Evolutionary conservation across 1,140 invertebrate genomes (phyloP).

Genomic region (Ylistrum balloti): DNA sequence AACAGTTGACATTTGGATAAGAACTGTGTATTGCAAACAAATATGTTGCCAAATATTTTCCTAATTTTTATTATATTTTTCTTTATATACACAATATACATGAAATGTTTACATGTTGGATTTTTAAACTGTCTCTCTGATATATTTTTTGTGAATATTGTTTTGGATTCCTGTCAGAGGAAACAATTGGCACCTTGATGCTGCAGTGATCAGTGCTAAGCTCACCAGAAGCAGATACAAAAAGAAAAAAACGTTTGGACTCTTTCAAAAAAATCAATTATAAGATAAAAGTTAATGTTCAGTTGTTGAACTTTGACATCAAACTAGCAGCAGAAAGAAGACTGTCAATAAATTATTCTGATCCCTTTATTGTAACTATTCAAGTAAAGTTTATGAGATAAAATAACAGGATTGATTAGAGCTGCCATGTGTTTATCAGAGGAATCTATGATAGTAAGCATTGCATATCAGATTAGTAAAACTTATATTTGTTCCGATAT

Average conservation of each 20-base stretch:
- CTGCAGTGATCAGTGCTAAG: background rate
- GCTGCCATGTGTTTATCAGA: constrained; percentile 9
- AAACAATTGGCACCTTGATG: constrained; percentile 38
- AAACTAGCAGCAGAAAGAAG: background rate
- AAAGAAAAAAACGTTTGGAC: background rate
- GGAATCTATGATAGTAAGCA: background rate
- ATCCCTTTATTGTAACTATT: background rate
- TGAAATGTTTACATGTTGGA: constrained; percentile 39
- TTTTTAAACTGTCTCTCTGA: constrained; percentile 37
- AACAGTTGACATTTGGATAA: background rate
- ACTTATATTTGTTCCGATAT: background rate
- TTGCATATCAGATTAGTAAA: background rate
- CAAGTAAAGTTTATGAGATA: background rate
- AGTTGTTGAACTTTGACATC: background rate
- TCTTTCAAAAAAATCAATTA: background rate
- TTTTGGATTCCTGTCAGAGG: constrained; percentile 13
- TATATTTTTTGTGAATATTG: constrained; percentile 30
- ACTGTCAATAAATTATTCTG: background rate
- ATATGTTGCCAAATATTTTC: constrained; percentile 43
- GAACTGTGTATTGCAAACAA: constrained; percentile 22
- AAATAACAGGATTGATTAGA: background rate
- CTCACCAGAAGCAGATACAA: background rate
- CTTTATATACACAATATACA: constrained; percentile 24
- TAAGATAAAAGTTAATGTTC: background rate
- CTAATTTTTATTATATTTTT: constrained; percentile 44